phyloP scores from a whole-genome alignment of 35 echinoderm and acorn worm genomes.

The Anneissia japonica region DNA sequence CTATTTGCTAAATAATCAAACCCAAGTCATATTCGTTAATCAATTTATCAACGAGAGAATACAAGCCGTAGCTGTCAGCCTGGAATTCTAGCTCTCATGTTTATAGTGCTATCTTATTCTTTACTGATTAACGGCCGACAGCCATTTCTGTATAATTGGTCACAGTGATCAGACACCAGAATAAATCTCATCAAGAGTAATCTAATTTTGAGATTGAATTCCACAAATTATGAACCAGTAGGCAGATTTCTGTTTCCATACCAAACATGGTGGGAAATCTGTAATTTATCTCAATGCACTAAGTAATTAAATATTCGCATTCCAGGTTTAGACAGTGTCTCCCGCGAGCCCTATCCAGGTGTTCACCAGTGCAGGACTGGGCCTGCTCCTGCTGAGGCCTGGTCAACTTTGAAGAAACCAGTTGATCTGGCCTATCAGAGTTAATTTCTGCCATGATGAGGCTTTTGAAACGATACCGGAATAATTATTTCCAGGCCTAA shows the following conservation, averaged over 20 bases:
- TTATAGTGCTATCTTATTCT: background rate
- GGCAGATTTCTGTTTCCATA: background rate
- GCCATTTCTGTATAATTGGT: background rate
- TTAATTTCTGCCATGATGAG: background rate
- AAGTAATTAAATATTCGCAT: background rate
- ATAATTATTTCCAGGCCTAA: background rate
- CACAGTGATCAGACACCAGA: background rate
- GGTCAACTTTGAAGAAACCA: background rate
- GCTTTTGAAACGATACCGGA: background rate
- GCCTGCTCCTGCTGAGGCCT: background rate
- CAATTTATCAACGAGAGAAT: slow-evolving; percentile 2
- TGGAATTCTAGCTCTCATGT: background rate
- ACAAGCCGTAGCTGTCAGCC: background rate
- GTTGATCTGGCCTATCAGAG: background rate
- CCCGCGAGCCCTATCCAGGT: background rate
- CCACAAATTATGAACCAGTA: background rate
- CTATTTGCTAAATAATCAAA: background rate
- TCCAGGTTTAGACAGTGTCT: background rate
- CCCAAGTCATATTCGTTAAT: background rate
- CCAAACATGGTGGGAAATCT: background rate
- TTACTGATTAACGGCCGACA: background rate
- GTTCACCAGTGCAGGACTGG: background rate
- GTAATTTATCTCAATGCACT: background rate
- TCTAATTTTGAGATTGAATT: background rate
- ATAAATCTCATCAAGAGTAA: background rate